Percentiles rank a stretch among this genome's conserved stretches.
Conservation (phyloP, 2,888 invertebrate genomes). For the Stomorhina lunata region DNA sequence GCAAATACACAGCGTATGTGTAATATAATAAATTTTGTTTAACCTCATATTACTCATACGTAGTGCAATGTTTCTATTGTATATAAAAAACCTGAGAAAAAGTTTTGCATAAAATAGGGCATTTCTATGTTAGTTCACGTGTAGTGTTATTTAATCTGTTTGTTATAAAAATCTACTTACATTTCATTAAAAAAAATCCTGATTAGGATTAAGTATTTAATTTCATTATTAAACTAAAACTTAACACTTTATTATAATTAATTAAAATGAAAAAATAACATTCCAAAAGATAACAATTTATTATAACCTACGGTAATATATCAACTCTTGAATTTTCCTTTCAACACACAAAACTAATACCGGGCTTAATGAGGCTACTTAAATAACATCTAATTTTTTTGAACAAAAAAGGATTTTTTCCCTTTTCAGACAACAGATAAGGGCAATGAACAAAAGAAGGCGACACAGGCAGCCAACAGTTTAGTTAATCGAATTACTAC, state of each 20-base stretch:
- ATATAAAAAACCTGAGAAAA: too few species aligned
- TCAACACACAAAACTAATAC: constrained; percentile 20
- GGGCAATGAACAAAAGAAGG: not conserved
- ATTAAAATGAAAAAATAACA: not conserved
- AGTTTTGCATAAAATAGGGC: too few species aligned
- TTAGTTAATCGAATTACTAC: not conserved
- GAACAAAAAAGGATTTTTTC: not conserved
- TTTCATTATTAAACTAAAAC: not conserved
- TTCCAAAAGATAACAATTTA: constrained; percentile 1
- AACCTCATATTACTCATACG: too few species aligned
- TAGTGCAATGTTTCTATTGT: too few species aligned
- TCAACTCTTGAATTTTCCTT: not conserved
- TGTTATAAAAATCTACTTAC: too few species aligned
- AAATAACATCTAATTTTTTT: constrained; percentile 1
- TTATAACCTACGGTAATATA: not conserved
- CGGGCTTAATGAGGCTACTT: constrained; percentile 27
- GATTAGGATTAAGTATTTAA: too few species aligned
- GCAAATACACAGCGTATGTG: too few species aligned
- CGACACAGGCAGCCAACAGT: not conserved
- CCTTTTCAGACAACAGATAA: not conserved
- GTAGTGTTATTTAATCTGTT: too few species aligned
- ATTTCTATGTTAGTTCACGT: too few species aligned
- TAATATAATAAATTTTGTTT: too few species aligned
- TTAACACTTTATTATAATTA: constrained; percentile 6
- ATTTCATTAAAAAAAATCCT: too few species aligned